A percentile compares a stretch with the other conserved stretches of the same genome.
phyloP scores from a whole-genome alignment of 1,140 invertebrate species.

The Drosophila nigrodunni region DNA sequence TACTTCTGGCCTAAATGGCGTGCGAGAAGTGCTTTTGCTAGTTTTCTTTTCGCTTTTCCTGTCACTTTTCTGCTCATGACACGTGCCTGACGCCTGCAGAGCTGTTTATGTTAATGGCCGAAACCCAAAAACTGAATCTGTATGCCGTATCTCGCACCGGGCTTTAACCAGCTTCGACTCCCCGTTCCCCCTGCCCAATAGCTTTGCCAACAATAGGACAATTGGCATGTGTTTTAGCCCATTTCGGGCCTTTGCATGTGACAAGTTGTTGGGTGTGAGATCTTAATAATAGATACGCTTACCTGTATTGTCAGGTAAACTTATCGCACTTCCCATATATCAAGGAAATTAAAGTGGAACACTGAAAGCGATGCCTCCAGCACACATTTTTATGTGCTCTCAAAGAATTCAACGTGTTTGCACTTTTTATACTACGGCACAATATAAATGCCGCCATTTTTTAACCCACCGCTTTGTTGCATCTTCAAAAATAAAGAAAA shows the following conservation, averaged over 20 bases:
- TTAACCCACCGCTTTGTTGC: not conserved
- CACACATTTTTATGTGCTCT: constrained; percentile 9
- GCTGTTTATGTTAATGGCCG: constrained; percentile 79
- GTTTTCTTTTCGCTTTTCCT: constrained; percentile 61
- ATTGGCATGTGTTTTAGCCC: constrained; percentile 73
- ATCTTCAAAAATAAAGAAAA: not conserved
- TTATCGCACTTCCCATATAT: constrained; percentile 70
- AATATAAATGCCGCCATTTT: constrained; percentile 1
- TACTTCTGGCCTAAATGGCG: constrained; percentile 1
- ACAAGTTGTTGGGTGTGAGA: constrained; percentile 56
- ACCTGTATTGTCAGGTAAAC: constrained; percentile 70
- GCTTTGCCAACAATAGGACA: constrained; percentile 51
- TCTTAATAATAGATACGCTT: constrained; percentile 76
- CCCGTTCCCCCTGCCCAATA: too few species aligned
- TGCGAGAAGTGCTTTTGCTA: constrained; percentile 62
- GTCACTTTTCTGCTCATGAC: constrained; percentile 41
- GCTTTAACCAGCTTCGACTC: constrained; percentile 4
- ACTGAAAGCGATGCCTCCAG: constrained; percentile 24
- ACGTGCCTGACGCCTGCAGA: constrained; percentile 74
- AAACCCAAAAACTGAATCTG: constrained; percentile 28
- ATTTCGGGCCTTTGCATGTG: constrained; percentile 47
- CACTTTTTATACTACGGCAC: not conserved
- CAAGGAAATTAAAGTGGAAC: constrained; percentile 72
- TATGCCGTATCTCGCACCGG: not conserved
- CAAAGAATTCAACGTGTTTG: constrained; percentile 32